Conservation (phyloP, 2,113 vertebrate species). For the Brachionichthys hirsutus region DNA sequence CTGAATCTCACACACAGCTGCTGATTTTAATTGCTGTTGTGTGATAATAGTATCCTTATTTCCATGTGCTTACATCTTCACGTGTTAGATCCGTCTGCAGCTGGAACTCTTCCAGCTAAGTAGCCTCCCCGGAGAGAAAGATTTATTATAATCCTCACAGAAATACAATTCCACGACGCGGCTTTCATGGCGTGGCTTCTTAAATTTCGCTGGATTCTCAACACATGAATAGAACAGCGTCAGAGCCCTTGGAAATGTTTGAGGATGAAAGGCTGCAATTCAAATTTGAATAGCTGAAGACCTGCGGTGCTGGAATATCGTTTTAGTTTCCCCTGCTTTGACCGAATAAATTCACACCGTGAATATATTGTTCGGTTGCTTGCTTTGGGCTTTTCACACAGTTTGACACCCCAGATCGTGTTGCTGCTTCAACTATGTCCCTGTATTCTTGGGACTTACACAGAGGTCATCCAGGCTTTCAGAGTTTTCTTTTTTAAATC, state of each 20-base stretch:
- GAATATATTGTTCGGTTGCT: constrained; percentile 4
- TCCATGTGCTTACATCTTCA: constrained; percentile 57
- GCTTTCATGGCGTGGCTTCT: constrained; percentile 40
- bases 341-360: constrained; percentile 8
- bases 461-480: neutral
- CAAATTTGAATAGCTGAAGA: constrained; percentile 29
- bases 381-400: constrained; percentile 5
- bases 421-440: constrained; percentile 6
- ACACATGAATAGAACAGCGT: constrained; percentile 33
- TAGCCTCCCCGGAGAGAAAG: constrained; percentile 45
- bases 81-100: constrained; percentile 53
- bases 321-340: constrained; percentile 16
- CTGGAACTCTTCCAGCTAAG: constrained; percentile 54
- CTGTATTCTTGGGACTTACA: constrained; percentile 11
- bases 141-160: constrained; percentile 46
- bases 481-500: constrained; percentile 3
- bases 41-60: constrained; percentile 68
- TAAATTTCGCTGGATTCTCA: constrained; percentile 29
- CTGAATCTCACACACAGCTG: constrained; percentile 56
- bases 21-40: constrained; percentile 59
- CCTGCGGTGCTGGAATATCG: constrained; percentile 19
- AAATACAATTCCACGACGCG: constrained; percentile 39
- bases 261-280: constrained; percentile 34
- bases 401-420: neutral
- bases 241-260: neutral